Base-by-base conservation (phyloP, 30 jellyfish, hydroid and myxozoan genomes). In the Sanderia malayensis region DNA sequence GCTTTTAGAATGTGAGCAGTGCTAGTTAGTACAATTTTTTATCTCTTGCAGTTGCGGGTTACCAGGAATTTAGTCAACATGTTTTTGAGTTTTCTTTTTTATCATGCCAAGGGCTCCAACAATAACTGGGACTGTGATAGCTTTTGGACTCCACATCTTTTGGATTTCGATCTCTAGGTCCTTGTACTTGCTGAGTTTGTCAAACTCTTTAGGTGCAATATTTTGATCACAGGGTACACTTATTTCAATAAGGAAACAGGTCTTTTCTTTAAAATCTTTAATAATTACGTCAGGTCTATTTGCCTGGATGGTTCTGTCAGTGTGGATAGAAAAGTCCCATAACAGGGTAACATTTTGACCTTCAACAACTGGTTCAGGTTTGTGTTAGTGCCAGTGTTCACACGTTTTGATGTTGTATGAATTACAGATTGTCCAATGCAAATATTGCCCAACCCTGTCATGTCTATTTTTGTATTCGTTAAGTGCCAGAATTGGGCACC, bases 111-210 rank as follows among this genome's bases (percentile, higher is more conserved):
- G 31, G 4, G 67, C 7, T 4, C 67, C 67, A 53, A 53, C 67
- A 4, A 53, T 20, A 20, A 53, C 31, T 1, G 74, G 85, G 9
- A 72, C 23, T 2, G 63, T 58, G 0, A 15, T 20, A n/a, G 73
- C 19, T 53, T 53, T 72, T 28, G 30, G 64, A 17, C 55, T 32
- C 63, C 85, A 72, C 73, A 72, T 72, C 74, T 72, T 72, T 53
- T 53, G 46, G 2, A 72, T 41, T 22, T 59, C 71, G 15, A 22
- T 59, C 25, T 59, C 44, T 13, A 59, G n/a, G 71, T 22, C 41
- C 25, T 59, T 59, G 44, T 59, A 59, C 71, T 59, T 59, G 0
- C 41, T 18, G 23, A 59, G 41, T 32, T 59, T 59, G 20, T 59
- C 71, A n/a, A 59, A 32, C 33, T 59, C 71, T 59, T 59, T 59